Evolutionary conservation across 2,888 invertebrate genomes (phyloP).

Genomic region (Mimachlamys varia): DNA sequence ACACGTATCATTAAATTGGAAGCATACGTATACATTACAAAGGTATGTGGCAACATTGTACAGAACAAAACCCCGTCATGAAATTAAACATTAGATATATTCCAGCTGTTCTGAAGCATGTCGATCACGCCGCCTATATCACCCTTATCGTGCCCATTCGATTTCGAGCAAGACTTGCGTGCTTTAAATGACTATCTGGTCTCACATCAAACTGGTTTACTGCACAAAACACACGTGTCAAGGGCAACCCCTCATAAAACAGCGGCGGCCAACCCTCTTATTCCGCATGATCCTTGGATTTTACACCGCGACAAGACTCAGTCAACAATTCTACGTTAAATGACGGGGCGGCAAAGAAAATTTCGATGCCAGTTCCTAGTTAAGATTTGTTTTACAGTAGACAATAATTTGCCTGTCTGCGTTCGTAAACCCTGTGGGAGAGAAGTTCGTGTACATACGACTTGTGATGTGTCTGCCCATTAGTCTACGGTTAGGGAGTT

Average conservation of each 20-base stretch:
- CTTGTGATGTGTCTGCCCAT: not conserved
- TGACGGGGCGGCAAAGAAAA: not conserved
- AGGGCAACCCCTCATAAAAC: not conserved
- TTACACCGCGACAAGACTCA: not conserved
- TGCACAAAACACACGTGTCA: not conserved
- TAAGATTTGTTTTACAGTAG: not conserved
- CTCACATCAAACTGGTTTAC: not conserved
- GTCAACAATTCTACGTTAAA: not conserved
- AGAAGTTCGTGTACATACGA: not conserved
- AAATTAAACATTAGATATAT: too few relatives aligned
- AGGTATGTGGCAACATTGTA: too few relatives aligned
- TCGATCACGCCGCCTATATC: too few relatives aligned
- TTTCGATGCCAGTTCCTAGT: not conserved
- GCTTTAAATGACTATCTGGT: not conserved
- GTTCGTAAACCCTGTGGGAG: not conserved
- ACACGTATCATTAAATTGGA: too few relatives aligned
- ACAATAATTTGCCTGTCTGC: constrained; percentile 24
- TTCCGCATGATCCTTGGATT: not conserved
- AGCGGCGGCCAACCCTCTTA: not conserved
- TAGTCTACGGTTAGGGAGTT: not conserved
- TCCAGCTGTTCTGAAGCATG: too few relatives aligned
- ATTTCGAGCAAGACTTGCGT: too few relatives aligned
- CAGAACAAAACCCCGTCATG: too few relatives aligned
- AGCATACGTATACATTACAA: too few relatives aligned
- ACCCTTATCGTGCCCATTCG: too few relatives aligned